Percentiles rank a stretch among this genome's conserved stretches.
These are phyloP conservation scores for Atherinomorus stipes DNA, from an alignment of 2,113 vertebrate species.

Conservation along the genomic window DNA sequence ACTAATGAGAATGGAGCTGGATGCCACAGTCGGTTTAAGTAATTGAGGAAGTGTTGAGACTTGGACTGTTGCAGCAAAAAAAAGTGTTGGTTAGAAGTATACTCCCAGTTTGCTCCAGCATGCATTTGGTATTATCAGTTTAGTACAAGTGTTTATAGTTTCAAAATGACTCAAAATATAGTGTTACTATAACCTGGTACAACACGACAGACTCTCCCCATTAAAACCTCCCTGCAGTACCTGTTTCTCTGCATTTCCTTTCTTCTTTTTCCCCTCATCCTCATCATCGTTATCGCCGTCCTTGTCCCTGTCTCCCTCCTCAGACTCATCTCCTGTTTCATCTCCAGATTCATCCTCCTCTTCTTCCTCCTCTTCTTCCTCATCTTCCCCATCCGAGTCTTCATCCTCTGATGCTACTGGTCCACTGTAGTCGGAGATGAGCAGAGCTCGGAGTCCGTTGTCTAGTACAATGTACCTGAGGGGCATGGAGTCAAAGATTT, in stretches of 20 bases:
- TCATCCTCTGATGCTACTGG: constrained; percentile 24
- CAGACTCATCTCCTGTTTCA: constrained; percentile 85
- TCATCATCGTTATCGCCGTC: constrained; percentile 47
- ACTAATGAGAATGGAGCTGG: background rate
- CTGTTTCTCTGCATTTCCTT: constrained; percentile 92
- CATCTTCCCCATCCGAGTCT: constrained; percentile 45
- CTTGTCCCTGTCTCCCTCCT: constrained; percentile 82
- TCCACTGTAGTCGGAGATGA: constrained; percentile 92
- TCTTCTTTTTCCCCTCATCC: constrained; percentile 78
- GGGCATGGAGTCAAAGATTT: constrained; percentile 14
- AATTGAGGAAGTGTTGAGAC: background rate
- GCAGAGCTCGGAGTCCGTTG: constrained; percentile 90
- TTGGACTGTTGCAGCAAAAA: background rate
- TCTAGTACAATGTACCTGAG: constrained; percentile 89
- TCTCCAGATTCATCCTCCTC: constrained; percentile 85
- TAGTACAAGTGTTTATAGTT: background rate
- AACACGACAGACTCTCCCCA: background rate
- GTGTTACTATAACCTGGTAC: background rate
- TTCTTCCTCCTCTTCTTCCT: constrained; percentile 76
- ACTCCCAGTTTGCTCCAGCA: background rate
- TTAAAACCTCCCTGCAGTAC: constrained; percentile 62
- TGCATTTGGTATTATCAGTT: constrained; percentile 3
- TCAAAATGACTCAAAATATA: background rate
- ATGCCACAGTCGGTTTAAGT: background rate
- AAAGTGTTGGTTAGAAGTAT: background rate